Conservation (phyloP, 1,140 invertebrate genomes). For the Thaumetopoea pityocampa region DNA sequence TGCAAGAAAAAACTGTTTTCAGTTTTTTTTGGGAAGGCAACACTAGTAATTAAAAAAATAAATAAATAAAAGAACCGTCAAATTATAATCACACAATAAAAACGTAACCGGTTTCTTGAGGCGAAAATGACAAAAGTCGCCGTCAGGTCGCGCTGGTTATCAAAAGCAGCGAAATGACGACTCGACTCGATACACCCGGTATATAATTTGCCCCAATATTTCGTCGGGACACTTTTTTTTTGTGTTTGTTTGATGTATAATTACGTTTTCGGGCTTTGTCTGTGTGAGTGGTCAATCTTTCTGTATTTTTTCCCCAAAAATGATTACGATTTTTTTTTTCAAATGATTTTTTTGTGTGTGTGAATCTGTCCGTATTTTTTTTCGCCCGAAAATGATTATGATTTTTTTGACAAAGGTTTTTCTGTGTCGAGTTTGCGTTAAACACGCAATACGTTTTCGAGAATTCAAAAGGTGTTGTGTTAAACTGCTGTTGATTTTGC, state of each 20-base stretch:
- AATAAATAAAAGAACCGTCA: too few species aligned
- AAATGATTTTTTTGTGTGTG: too few species aligned
- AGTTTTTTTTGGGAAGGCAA: too few species aligned
- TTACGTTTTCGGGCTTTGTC: slow-evolving; percentile 9
- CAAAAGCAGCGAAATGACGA: slow-evolving; percentile 4
- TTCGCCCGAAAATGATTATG: slow-evolving; percentile 5
- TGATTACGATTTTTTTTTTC: too few species aligned
- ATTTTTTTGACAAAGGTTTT: slow-evolving; percentile 8
- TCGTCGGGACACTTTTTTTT: slow-evolving; percentile 45
- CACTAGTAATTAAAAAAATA: too few species aligned
- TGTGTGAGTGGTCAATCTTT: too few species aligned
- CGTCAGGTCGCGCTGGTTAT: slow-evolving; percentile 4
- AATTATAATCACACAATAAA: too few species aligned
- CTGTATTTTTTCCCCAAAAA: too few species aligned
- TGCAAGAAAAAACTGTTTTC: too few species aligned
- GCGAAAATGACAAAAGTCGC: slow-evolving; percentile 40
- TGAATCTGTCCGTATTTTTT: slow-evolving; percentile 42
- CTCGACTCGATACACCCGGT: slow-evolving; percentile 20
- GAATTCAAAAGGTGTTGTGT: too few species aligned
- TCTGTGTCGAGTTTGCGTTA: not conserved
- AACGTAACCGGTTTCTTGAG: slow-evolving; percentile 5
- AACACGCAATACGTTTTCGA: slow-evolving; percentile 7
- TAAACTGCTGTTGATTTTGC: too few species aligned
- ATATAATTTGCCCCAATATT: slow-evolving; percentile 61
- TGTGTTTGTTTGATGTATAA: slow-evolving; percentile 26